Percentiles rank a stretch among this genome's conserved stretches.
Conservation (phyloP, 2,113 vertebrate species). For the Pterocles orientalis region DNA sequence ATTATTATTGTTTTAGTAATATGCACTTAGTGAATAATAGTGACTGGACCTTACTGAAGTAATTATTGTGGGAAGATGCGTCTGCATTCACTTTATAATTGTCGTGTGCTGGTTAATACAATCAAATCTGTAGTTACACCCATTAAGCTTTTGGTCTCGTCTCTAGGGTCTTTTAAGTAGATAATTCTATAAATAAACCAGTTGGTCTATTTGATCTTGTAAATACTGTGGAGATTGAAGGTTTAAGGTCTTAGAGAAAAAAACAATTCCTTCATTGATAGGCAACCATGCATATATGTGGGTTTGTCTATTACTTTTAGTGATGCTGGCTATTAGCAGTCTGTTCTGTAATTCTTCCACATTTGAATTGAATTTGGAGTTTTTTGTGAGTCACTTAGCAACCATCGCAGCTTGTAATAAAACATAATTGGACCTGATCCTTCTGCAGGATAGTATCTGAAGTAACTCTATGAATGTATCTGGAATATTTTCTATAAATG, state of each 20-base stretch:
- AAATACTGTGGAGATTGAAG: background rate
- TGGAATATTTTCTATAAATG: background rate
- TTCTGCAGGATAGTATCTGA: background rate
- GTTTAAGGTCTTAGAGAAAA: background rate
- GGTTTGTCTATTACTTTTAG: background rate
- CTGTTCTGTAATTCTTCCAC: background rate
- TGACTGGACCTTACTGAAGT: background rate
- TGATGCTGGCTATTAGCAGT: background rate
- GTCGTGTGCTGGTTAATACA: background rate
- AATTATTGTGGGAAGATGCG: background rate
- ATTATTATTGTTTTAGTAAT: background rate
- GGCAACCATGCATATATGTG: background rate
- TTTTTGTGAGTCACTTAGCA: background rate
- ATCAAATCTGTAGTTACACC: background rate
- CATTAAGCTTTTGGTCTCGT: constrained; percentile 24
- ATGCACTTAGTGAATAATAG: background rate
- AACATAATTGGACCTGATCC: background rate
- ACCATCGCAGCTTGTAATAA: background rate
- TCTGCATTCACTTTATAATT: background rate
- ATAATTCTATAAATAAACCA: background rate
- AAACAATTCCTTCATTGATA: background rate
- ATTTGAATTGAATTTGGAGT: background rate
- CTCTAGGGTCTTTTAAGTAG: background rate
- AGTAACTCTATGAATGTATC: background rate
- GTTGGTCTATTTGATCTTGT: background rate